Evolutionary conservation across 2,797 vertebrate genomes (phyloP), one percentile per base, ranked within the genome.

Genomic region (Chaetophractus vellerosus): DNA sequence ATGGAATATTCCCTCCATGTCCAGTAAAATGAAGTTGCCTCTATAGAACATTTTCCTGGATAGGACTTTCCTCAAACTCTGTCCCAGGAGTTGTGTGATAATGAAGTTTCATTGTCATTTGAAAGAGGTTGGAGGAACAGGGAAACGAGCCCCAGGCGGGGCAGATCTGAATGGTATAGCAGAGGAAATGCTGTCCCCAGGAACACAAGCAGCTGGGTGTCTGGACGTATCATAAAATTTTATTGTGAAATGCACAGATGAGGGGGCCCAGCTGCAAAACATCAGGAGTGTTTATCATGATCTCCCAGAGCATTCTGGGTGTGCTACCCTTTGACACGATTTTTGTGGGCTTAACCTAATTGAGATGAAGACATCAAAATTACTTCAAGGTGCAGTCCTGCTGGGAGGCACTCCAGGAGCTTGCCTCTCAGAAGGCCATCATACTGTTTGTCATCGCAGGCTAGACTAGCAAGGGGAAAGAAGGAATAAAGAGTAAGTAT

Each of bases 191-290:
- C 95, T 98, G 97, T 99, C 97, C 76, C 96, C 97, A 72, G 98
- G 98, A 98, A 99, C 98, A 98, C 98, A 99, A 98, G 98, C 99
- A 99, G 98, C 99, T 99, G 98, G 98, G 98, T 97, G 97, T 98
- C 98, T 98, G 96, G 98, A 99, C 83, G 98, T 98, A 98, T 98
- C 98, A 98, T 99, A 98, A 99, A 99, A 98, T 99, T 99, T 99
- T 99, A 99, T 99, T 98, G 98, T 98, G 98, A 99, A 99, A 99
- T 98, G 98, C 98, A 98, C 98, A 99, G 98, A 99, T 98, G 99
- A 99, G 98, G 98, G 98, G 96, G 97, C 98, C 98, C 99, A 99
- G 99, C 99, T 99, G 99, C 97, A 98, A 98, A 97, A 95, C 97
- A 98, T 98, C 97, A 97, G 89, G 89, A 97, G 95, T 97, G 97